Evolutionary conservation across 92 coral and sea anemone genomes (phyloP).

Genomic region (Phenganax stokvisi): DNA sequence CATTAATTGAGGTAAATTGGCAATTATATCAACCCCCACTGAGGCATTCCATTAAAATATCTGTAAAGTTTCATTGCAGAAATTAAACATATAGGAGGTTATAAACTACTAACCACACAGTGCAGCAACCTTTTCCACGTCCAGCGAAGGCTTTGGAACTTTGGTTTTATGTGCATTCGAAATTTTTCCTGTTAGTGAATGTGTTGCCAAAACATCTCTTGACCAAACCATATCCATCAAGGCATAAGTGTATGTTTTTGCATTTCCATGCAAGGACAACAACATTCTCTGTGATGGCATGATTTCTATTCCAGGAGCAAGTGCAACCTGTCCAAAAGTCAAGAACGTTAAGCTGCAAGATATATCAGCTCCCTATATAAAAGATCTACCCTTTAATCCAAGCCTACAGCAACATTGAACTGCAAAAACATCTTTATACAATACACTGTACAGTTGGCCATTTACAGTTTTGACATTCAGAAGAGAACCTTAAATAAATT

Average conservation of each 20-base stretch:
- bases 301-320: conserved; percentile 3
- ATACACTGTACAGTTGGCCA: neutral
- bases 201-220: conserved; percentile 32
- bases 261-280: neutral
- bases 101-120: conserved; percentile 15
- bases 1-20: too few relatives aligned
- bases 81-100: neutral
- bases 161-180: conserved; percentile 17
- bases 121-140: conserved; percentile 16
- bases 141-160: conserved; percentile 14
- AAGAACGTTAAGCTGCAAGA: neutral
- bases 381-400: too few relatives aligned
- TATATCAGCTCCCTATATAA: neutral
- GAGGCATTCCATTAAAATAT: neutral
- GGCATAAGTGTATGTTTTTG: neutral
- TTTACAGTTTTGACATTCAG: neutral
- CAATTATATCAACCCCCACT: too few relatives aligned
- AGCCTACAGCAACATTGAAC: too few relatives aligned
- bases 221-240: conserved; percentile 27
- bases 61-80: neutral
- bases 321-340: neutral
- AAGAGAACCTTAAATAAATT: neutral
- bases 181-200: conserved; percentile 14
- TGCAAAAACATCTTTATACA: neutral
- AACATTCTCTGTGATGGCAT: neutral